Evolutionary conservation across 1,140 invertebrate genomes (phyloP).

Genomic region (Hydropsyche tenuis): DNA sequence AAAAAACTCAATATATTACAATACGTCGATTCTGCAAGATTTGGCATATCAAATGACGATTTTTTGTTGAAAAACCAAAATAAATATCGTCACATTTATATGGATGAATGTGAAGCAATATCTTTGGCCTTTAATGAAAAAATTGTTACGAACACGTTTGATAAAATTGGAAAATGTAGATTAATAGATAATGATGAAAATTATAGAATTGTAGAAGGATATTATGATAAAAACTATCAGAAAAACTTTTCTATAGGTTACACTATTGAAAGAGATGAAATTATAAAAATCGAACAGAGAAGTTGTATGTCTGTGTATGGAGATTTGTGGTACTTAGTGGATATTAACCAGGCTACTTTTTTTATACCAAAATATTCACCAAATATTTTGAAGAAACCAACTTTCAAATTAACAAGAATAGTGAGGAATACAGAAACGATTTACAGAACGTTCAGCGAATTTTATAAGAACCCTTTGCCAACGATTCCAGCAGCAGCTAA

Average conservation of each 20-base stretch:
- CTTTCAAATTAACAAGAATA: slow-evolving; percentile 51
- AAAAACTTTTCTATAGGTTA: background rate
- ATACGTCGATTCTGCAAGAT: slow-evolving; percentile 53
- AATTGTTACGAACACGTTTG: slow-evolving; percentile 52
- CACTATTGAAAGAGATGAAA: background rate
- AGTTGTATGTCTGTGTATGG: slow-evolving; percentile 38
- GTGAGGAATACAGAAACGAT: slow-evolving; percentile 53
- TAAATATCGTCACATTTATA: slow-evolving; percentile 54
- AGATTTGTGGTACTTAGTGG: slow-evolving; percentile 54
- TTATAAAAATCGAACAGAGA: background rate
- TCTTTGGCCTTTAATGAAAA: slow-evolving; percentile 52
- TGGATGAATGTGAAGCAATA: slow-evolving; percentile 55
- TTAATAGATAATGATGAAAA: slow-evolving; percentile 5
- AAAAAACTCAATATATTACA: slow-evolving; percentile 50
- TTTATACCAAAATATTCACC: slow-evolving; percentile 54
- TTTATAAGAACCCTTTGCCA: slow-evolving; percentile 51
- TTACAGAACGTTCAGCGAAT: slow-evolving; percentile 52
- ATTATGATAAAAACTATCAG: background rate
- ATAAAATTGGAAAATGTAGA: slow-evolving; percentile 20
- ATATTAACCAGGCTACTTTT: slow-evolving; percentile 54
- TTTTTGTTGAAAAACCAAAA: slow-evolving; percentile 51
- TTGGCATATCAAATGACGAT: slow-evolving; percentile 50
- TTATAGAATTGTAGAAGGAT: background rate
- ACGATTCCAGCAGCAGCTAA: slow-evolving; percentile 41
- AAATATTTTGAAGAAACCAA: slow-evolving; percentile 51